A percentile compares a stretch with the other conserved stretches of the same genome.
Evolutionary conservation across 2,888 invertebrate species (phyloP).

Genomic region (Drosophila putrida): DNA sequence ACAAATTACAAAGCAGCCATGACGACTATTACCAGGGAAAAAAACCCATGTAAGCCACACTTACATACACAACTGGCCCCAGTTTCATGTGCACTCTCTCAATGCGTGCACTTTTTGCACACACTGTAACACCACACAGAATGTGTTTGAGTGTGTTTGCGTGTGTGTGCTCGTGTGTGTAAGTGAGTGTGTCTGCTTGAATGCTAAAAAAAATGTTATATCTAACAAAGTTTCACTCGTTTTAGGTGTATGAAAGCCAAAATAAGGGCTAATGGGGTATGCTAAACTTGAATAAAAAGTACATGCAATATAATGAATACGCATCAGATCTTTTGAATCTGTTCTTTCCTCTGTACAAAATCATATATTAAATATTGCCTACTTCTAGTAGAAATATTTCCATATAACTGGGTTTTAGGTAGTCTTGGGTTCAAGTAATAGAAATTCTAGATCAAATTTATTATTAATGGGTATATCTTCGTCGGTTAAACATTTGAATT

Average conservation of each 20-base stretch:
- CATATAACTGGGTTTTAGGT: background rate
- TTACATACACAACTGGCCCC: constrained; percentile 66
- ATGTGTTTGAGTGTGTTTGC: background rate
- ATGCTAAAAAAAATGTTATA: constrained; percentile 61
- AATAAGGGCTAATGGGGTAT: constrained; percentile 2
- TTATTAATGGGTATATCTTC: constrained; percentile 20
- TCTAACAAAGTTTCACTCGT: constrained; percentile 75
- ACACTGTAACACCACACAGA: constrained; percentile 51
- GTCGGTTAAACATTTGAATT: background rate
- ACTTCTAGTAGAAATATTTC: no score
- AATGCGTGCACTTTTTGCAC: constrained; percentile 75
- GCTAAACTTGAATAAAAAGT: background rate
- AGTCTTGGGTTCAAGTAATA: no score
- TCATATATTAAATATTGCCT: no score
- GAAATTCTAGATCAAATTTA: background rate
- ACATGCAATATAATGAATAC: background rate
- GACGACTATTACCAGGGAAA: constrained; percentile 73
- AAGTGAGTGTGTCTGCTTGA: constrained; percentile 16
- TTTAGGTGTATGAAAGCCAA: constrained; percentile 42
- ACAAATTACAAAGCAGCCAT: constrained; percentile 79
- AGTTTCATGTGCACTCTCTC: constrained; percentile 52
- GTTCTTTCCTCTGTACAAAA: no score
- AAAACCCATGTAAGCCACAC: constrained; percentile 73
- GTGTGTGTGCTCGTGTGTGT: constrained; percentile 11
- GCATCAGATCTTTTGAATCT: no score